Evolutionary conservation across 2,888 invertebrate genomes (phyloP), one percentile per base, ranked within the genome.

Genomic region (Stegophylla sp.): DNA sequence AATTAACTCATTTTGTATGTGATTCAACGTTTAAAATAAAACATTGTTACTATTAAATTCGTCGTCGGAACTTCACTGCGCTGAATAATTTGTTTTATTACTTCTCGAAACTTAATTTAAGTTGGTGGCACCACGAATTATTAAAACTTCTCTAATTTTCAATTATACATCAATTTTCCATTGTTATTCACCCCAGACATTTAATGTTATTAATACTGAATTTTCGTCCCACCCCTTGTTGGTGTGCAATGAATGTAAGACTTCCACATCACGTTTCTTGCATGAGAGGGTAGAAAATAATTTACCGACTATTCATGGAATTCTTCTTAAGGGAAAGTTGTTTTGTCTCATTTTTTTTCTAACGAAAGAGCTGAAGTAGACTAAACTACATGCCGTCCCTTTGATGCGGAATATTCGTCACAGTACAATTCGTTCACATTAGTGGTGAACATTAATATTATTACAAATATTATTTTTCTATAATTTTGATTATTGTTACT

Each of bases 251-350:
- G 63, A 64, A 64, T 51, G 34, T 75, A 51, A n/a, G n/a, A 64
- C 17, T 28, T 75, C 17, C 74, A 26, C 34, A 12, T 75, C 51
- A 64, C 74, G 74, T 75, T 61, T 51, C 20, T 41, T 63, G 23
- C 10, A n/a, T n/a, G n/a, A n/a, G 28, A 64, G 23, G 23, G 23
- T 20, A 17, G 17, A 23, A 51, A 64, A 64, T 64, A 41, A 64
- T 51, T n/a, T 23, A 63, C 34, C 12, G 20, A 75, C 23, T 51
- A 51, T 51, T 63, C 63, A 63, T 63, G 34, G 23, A 74, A 74
- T 74, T 74, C 17, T n/a, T 48, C n/a, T 34, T 73, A 61, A 61
- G 45, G 28, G 4, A 53, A 56, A 41, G 56, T 59, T 10, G 28
- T 20, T 74, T 34, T 23, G 20, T 20, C 61, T 2, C 45, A 9